Evolutionary conservation across 1,140 invertebrate genomes (phyloP).

Genomic region (Drosophila ironensis): DNA sequence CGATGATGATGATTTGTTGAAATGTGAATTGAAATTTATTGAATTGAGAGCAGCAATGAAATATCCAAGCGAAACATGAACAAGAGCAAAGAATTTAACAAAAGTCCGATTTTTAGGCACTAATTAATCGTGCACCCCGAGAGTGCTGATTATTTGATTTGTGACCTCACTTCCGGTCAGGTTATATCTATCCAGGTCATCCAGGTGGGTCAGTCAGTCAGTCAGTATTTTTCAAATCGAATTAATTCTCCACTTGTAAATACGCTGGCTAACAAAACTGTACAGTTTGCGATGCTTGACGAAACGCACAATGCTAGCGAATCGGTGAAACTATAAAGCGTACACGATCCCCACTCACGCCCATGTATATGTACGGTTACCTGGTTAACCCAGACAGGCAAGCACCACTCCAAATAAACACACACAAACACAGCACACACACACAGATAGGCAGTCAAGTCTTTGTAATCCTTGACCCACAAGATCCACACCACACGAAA

Average conservation of each 20-base stretch:
- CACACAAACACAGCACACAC: conserved; percentile 7
- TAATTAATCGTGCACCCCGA: conserved; percentile 65
- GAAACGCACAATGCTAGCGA: conserved; percentile 75
- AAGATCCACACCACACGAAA: conserved; percentile 1
- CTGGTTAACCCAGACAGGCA: neutral
- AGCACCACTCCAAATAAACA: neutral
- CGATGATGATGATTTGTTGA: conserved; percentile 9
- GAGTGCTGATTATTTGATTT: conserved; percentile 45
- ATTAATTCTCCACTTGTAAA: conserved; percentile 31
- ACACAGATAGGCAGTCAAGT: conserved; percentile 12
- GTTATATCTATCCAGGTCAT: too few relatives aligned
- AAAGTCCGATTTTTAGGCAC: conserved; percentile 49
- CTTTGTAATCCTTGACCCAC: conserved; percentile 1
- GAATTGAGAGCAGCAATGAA: neutral
- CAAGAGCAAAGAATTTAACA: conserved; percentile 45
- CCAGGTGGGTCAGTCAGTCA: neutral
- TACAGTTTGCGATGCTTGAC: conserved; percentile 51
- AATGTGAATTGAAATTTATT: conserved; percentile 12
- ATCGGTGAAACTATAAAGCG: conserved; percentile 64
- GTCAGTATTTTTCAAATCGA: conserved; percentile 17
- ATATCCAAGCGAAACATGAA: conserved; percentile 5
- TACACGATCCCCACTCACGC: conserved; percentile 6
- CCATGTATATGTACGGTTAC: conserved; percentile 36
- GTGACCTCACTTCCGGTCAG: conserved; percentile 10
- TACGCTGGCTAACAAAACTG: conserved; percentile 48